Conservation (phyloP, 1,140 invertebrate genomes). For the Caenorhabditis briggsae region DNA sequence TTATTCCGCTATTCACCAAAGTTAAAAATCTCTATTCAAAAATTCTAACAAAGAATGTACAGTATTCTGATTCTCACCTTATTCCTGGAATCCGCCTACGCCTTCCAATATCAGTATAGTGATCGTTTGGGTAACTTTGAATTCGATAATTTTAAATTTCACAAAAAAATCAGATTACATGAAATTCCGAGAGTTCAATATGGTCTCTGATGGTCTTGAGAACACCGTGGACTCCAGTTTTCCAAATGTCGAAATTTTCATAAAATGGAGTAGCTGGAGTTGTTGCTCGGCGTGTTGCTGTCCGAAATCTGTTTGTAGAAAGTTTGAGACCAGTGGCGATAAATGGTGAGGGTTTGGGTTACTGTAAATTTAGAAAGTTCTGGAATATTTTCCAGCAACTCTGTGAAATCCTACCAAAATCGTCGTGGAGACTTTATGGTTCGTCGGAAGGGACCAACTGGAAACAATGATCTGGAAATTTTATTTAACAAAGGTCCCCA, state of each 20-base stretch:
- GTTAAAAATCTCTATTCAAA: too few relatives aligned
- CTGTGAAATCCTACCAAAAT: slow-evolving; percentile 7
- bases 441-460: not conserved
- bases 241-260: slow-evolving; percentile 9
- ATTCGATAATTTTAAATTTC: too few relatives aligned
- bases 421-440: slow-evolving; percentile 7
- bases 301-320: slow-evolving; percentile 11
- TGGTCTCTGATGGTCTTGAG: not conserved
- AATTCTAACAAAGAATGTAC: not conserved
- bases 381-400: not conserved
- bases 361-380: not conserved
- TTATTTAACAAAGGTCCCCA: not conserved
- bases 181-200: not conserved
- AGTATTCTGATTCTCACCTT: not conserved
- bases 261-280: slow-evolving; percentile 21
- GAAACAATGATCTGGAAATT: not conserved
- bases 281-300: slow-evolving; percentile 43
- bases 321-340: slow-evolving; percentile 35
- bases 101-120: not conserved
- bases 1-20: too few relatives aligned
- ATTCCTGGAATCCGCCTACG: not conserved
- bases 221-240: not conserved
- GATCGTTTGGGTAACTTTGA: too few relatives aligned
- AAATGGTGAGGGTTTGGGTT: not conserved
- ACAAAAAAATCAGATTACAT: not conserved